These are phyloP conservation scores for Lichenostomus cassidix DNA, from an alignment of 2,113 vertebrate species.

Conservation along the genomic window DNA sequence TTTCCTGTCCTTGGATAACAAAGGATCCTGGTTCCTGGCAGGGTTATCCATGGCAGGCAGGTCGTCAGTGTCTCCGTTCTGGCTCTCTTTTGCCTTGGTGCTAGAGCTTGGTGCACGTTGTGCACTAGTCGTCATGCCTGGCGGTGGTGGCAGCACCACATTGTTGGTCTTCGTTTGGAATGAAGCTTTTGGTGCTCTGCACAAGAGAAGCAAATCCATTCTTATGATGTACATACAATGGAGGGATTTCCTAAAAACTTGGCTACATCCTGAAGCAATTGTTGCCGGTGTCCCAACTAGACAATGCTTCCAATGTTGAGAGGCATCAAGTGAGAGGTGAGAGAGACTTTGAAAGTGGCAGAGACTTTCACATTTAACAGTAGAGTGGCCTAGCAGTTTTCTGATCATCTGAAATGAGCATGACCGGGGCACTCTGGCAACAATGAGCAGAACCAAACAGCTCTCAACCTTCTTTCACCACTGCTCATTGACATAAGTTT, in stretches of 20 bases:
- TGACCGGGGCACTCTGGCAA: background rate
- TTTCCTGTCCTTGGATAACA: too few species aligned
- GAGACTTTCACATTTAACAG: background rate
- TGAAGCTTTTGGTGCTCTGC: background rate
- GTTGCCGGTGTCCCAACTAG: background rate
- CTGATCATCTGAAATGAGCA: background rate
- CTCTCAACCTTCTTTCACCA: background rate
- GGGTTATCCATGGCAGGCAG: too few species aligned
- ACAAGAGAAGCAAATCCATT: too few species aligned
- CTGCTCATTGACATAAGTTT: background rate
- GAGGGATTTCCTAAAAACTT: background rate
- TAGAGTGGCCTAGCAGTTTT: background rate
- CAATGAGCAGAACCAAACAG: background rate
- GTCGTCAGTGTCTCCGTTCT: too few species aligned
- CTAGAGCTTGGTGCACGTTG: background rate
- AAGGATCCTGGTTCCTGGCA: too few species aligned
- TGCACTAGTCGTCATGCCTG: background rate
- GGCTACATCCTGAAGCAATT: background rate
- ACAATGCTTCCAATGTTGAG: background rate
- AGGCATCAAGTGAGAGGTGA: background rate
- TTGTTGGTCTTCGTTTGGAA: background rate
- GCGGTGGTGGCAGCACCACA: background rate
- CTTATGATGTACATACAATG: background rate
- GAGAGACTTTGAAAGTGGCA: background rate
- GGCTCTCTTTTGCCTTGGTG: background rate